Base-by-base conservation (phyloP, 2,113 vertebrate genomes). In the Tichodroma muraria region DNA sequence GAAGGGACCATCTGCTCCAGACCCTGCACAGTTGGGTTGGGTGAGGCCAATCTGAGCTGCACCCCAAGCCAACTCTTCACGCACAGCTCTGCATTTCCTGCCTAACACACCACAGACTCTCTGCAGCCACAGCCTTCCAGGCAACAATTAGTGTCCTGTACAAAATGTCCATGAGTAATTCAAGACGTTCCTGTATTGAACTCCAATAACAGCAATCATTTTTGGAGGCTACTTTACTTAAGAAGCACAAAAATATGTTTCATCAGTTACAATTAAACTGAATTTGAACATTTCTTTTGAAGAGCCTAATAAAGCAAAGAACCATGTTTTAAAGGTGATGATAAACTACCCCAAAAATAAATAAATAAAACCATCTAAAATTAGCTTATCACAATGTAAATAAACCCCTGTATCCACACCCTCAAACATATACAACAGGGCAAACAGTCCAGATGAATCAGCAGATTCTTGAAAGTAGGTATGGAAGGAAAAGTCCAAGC, bases 131-230 rank as follows among this genome's bases (percentile, higher is more conserved):
- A 50, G 44, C 23, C 30, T 68, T 35, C 30, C 25, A 63, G 64
- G 10, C 60, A 85, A 27, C 59, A 50, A 40, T 8, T 50, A 19
- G 21, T 24, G 15, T 14, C 38, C 69, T 59, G 33, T 5, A 64
- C 20, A 56, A 65, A 66, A 69, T 5, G 6, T 2, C 66, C 54
- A 30, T 2, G 7, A 63, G 42, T 37, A 31, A 83, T 24, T 64
- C 18, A 90, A 85, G 64, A 78, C 3, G 1, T 45, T 61, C 28
- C 30, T 1, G 0, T 33, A 49, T 0, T 38, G 44, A 84, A 61
- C 37, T 47, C 40, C 21, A 81, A 4, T 27, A 90, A 53, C 4
- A 37, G 35, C 54, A 60, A 4, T 59, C 27, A 31, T 10, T 94
- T 85, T 65, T 63, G 24, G 37, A 88, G 23, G 19, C 10, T 61